Evolutionary conservation across 2,113 vertebrate genomes (phyloP).

Genomic region (Mormyrus lacerda): DNA sequence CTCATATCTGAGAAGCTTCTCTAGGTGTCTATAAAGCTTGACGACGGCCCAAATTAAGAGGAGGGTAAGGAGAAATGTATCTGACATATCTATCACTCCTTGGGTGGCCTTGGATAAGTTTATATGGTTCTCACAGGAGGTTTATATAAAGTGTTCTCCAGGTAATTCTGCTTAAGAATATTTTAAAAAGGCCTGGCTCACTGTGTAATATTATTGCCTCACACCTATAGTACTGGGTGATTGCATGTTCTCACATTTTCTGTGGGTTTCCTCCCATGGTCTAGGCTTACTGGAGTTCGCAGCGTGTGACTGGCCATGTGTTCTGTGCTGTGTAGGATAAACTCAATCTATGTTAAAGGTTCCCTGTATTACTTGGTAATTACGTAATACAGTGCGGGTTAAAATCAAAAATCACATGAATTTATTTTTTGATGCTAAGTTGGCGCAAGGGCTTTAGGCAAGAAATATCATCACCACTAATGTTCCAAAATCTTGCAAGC

Average conservation of each 20-base stretch:
- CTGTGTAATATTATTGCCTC: background rate
- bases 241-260: background rate
- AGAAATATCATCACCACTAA: background rate
- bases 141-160: background rate
- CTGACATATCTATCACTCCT: background rate
- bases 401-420: background rate
- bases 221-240: background rate
- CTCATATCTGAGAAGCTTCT: background rate
- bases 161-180: background rate
- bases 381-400: background rate
- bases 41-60: background rate
- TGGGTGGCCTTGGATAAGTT: background rate
- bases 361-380: background rate
- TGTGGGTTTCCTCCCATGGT: background rate
- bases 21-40: background rate
- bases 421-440: background rate
- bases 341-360: background rate
- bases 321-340: background rate
- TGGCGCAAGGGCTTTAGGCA: background rate
- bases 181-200: background rate
- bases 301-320: background rate
- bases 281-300: background rate
- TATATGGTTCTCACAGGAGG: background rate
- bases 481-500: background rate
- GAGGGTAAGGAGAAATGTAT: background rate